Percentiles rank a stretch among this genome's conserved stretches.
phyloP scores from a whole-genome alignment of 1,140 invertebrate genomes.

The Aricia agestis region DNA sequence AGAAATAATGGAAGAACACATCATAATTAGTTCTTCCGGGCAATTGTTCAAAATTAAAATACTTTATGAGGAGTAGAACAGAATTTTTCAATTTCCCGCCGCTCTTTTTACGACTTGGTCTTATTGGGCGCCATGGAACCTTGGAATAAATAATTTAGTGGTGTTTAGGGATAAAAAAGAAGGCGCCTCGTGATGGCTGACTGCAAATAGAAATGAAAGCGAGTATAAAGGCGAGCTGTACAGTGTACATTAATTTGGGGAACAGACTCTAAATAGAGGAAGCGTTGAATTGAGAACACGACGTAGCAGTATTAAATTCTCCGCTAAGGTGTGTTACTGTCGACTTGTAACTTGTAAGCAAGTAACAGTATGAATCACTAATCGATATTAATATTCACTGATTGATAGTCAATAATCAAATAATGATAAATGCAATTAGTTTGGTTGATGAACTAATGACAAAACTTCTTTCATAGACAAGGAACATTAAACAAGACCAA shows the following conservation, averaged over 20 bases:
- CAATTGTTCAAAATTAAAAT: neutral
- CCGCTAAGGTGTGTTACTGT: neutral
- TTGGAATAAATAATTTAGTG: neutral
- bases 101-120: neutral
- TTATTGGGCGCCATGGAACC: neutral
- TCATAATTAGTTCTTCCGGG: neutral
- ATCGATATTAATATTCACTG: no score
- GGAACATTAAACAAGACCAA: no score
- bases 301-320: conserved; percentile 1
- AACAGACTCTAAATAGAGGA: conserved; percentile 3
- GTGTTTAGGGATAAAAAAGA: neutral
- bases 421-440: no score
- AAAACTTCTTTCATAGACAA: no score
- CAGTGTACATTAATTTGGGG: neutral
- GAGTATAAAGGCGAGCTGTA: neutral
- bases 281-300: neutral
- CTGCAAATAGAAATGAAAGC: neutral
- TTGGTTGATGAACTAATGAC: no score
- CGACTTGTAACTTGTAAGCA: neutral
- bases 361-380: no score
- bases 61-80: neutral
- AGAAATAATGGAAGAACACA: neutral
- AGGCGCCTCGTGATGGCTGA: neutral
- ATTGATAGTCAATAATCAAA: no score
- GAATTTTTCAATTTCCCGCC: neutral